Evolutionary conservation across 1,140 invertebrate species (phyloP), one percentile per base, ranked within the genome.

Genomic region (Helicoverpa armigera): DNA sequence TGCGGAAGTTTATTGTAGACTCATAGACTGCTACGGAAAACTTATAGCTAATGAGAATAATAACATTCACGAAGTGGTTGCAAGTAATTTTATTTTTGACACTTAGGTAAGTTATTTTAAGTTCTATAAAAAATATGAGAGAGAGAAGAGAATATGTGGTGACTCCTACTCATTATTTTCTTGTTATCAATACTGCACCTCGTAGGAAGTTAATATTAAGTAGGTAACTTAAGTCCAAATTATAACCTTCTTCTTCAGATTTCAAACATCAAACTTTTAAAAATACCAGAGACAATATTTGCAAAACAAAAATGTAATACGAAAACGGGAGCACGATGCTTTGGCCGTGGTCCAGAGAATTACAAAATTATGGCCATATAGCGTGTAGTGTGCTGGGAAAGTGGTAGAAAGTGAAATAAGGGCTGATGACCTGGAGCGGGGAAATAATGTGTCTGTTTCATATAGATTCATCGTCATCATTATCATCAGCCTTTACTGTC

Each of bases 231-330:
- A 23, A 23, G 23, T 23, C 23, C 2, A 12, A 50, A 18, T 18
- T 2, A 2, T 67, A 11, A 16, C 3, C 35, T 16, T 16, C 43
- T 48, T 14, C 63, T 43, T 43, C 11, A 10, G n/a, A 48, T 43
- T 48, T 48, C 63, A 69, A 69, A 23, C n/a, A 50, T 18, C 11
- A 69, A 9, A n/a, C n/a, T 16, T 67, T 50, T 67, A 48, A 60
- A 50, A 35, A 16, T 48, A 60, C 60, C 56, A 50, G 16, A 3
- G n/a, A 58, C 5, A 56, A 16, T 43, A 61, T 10, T 56, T 5
- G 13, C 72, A 74, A 74, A 74, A 56, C n/a, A 74, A 74, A 74
- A 50, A 74, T 74, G 72, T 74, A 61, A 74, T 60, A 74, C 60
- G 56, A 74, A 69, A 74, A n/a, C 29, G n/a, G n/a, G 31, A 12